phyloP scores from a whole-genome alignment of 2,888 invertebrate species.

The Oscheius sp. region DNA sequence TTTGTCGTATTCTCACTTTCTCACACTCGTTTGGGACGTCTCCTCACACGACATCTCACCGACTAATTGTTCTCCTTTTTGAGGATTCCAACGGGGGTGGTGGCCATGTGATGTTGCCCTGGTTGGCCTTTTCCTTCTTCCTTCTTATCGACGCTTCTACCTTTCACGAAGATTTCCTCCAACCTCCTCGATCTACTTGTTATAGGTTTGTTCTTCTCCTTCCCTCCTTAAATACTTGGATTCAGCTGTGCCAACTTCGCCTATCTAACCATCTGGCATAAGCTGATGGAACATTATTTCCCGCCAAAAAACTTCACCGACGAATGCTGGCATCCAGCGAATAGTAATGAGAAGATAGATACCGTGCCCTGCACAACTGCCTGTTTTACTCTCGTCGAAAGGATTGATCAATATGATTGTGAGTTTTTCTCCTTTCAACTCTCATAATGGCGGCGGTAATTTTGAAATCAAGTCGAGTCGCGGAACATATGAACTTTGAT shows the following conservation, averaged over 20 bases:
- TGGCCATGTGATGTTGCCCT: slow-evolving; percentile 26
- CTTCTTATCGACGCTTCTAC: slow-evolving; percentile 3
- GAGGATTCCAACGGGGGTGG: neutral
- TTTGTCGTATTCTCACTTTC: neutral
- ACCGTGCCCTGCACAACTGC: slow-evolving; percentile 58
- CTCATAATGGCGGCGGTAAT: too few relatives aligned
- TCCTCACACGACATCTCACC: slow-evolving; percentile 2
- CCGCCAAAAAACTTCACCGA: slow-evolving; percentile 68
- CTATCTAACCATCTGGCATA: slow-evolving; percentile 60
- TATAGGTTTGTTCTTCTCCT: slow-evolving; percentile 1
- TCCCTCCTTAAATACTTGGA: neutral
- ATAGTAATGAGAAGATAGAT: slow-evolving; percentile 51
- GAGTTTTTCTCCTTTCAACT: too few relatives aligned
- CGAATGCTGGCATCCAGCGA: slow-evolving; percentile 52
- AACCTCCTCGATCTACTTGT: slow-evolving; percentile 1
- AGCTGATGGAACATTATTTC: slow-evolving; percentile 63
- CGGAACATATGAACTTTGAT: too few relatives aligned
- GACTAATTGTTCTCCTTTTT: neutral
- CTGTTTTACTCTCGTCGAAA: slow-evolving; percentile 65
- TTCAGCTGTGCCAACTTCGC: slow-evolving; percentile 60
- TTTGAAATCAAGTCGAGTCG: too few relatives aligned
- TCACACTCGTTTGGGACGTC: slow-evolving; percentile 1
- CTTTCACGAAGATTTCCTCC: slow-evolving; percentile 9
- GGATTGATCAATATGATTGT: slow-evolving; percentile 55
- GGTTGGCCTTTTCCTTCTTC: neutral